Evolutionary conservation across 2,888 invertebrate species (phyloP).

Genomic region (Automeris io): DNA sequence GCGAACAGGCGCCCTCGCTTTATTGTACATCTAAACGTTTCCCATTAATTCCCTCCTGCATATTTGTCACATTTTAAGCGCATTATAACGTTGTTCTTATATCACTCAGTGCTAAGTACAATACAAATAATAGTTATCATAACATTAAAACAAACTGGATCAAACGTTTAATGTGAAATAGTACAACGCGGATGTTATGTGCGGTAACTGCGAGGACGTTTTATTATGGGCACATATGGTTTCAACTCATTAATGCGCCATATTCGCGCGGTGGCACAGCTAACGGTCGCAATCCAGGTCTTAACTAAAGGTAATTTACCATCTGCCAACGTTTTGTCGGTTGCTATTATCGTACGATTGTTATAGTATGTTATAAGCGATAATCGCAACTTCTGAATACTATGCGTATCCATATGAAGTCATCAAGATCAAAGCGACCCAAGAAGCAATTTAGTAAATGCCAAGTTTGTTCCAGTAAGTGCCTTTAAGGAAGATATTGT

Average conservation of each 20-base stretch:
- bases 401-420: no score
- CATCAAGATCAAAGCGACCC: no score
- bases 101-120: background rate
- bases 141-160: conserved; percentile 12
- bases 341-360: conserved; percentile 1
- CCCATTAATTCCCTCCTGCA: background rate
- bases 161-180: conserved; percentile 11
- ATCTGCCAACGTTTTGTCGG: conserved; percentile 33
- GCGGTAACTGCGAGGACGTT: conserved; percentile 38
- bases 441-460: no score
- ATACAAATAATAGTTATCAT: background rate
- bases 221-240: conserved; percentile 47
- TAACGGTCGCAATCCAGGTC: conserved; percentile 57
- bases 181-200: conserved; percentile 21
- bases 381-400: no score
- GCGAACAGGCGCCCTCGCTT: no score
- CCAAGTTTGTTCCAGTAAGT: no score
- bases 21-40: no score
- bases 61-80: background rate
- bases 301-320: conserved; percentile 60
- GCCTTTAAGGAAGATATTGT: no score
- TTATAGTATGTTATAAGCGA: background rate
- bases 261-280: conserved; percentile 34
- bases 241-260: conserved; percentile 48
- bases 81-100: no score